Percentiles rank a stretch among this genome's conserved stretches.
Evolutionary conservation across 2,113 vertebrate genomes (phyloP).

Genomic region (Numida meleagris): DNA sequence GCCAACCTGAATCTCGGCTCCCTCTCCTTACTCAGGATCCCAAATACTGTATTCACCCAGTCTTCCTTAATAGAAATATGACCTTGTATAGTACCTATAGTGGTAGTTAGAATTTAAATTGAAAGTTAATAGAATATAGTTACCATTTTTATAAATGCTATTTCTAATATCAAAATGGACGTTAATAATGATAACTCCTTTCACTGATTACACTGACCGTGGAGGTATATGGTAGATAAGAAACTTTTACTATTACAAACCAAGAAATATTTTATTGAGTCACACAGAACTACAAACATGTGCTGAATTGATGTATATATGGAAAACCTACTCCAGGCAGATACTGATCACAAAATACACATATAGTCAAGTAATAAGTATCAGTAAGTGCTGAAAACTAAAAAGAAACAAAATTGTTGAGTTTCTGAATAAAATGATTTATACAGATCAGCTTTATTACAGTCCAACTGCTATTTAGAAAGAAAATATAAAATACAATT

Average conservation of each 20-base stretch:
- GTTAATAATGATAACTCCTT: not conserved
- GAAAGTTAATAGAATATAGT: not conserved
- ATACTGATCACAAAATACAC: accelerated
- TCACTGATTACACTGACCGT: not conserved
- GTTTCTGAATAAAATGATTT: not conserved
- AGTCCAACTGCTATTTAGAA: not conserved
- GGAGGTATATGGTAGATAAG: not conserved
- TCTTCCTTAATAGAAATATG: not conserved
- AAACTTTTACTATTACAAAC: not conserved
- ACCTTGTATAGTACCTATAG: not conserved
- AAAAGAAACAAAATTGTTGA: not conserved
- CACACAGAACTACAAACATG: not conserved
- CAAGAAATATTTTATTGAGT: not conserved
- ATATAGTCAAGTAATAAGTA: not conserved
- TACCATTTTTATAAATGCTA: not conserved
- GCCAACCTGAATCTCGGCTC: not conserved
- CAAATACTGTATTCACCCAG: not conserved
- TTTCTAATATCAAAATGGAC: not conserved
- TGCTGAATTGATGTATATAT: not conserved
- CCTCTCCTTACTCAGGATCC: not conserved
- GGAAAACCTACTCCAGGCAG: not conserved
- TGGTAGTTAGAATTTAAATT: not conserved
- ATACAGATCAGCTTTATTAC: not conserved
- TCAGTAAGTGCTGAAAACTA: not conserved
- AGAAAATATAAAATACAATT: accelerated